Evolutionary conservation across 2,797 vertebrate species (phyloP).

Genomic region (Spondyliosoma cantharus): DNA sequence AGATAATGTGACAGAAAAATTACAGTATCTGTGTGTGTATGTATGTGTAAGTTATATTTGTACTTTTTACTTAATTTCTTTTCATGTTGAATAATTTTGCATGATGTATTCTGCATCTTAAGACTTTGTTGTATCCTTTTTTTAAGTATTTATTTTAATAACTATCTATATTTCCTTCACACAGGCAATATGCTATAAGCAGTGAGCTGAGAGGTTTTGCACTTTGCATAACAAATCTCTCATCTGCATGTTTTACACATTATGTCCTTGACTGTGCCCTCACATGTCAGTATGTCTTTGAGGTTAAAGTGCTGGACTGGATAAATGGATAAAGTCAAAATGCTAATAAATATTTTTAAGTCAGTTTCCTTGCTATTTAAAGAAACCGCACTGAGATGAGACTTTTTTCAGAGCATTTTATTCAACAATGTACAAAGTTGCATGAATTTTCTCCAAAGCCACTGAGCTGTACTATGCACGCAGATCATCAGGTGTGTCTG

Average conservation of each 20-base stretch:
- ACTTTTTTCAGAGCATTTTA: slow-evolving; percentile 54
- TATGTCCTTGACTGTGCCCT: not conserved
- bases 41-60: not conserved
- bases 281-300: not conserved
- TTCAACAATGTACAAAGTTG: slow-evolving; percentile 32
- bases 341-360: slow-evolving; percentile 53
- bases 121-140: not conserved
- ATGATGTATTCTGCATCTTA: slow-evolving; percentile 2
- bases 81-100: not conserved
- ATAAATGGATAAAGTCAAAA: slow-evolving; percentile 27
- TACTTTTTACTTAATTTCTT: not conserved
- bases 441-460: not conserved
- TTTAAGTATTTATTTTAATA: not conserved
- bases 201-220: slow-evolving; percentile 16
- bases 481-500: slow-evolving; percentile 92
- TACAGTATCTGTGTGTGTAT: not conserved
- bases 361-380: slow-evolving; percentile 21
- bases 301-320: slow-evolving; percentile 4
- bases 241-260: slow-evolving; percentile 47
- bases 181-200: slow-evolving; percentile 3
- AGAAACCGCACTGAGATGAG: not conserved
- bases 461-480: slow-evolving; percentile 70
- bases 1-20: slow-evolving; percentile 9
- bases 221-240: slow-evolving; percentile 68
- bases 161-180: not conserved